Evolutionary conservation across 2,888 invertebrate genomes (phyloP).

Genomic region (Agelastica alni): DNA sequence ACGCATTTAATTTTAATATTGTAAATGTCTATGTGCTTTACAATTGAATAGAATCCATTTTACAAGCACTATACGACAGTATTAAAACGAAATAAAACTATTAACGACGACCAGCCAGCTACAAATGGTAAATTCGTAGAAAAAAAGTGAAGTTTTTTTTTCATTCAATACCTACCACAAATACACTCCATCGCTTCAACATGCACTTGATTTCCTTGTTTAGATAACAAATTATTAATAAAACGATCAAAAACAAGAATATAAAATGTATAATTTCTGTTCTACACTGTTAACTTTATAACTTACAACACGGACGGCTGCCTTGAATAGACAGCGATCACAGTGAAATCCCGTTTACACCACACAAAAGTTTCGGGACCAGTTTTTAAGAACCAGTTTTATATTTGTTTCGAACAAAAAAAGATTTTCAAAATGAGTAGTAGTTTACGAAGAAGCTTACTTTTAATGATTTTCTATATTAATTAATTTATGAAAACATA

Average conservation of each 20-base stretch:
- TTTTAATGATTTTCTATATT: conserved; percentile 33
- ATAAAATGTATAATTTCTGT: conserved; percentile 34
- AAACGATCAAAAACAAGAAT: conserved; percentile 29
- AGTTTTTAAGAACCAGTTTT: conserved; percentile 42
- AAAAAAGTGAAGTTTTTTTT: conserved; percentile 31
- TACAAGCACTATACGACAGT: conserved; percentile 47
- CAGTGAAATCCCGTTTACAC: conserved; percentile 49
- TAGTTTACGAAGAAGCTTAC: conserved; percentile 36
- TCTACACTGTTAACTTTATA: conserved; percentile 47
- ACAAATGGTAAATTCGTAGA: conserved; percentile 43
- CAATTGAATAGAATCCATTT: conserved; percentile 49
- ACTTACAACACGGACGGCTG: conserved; percentile 38
- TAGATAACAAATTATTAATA: conserved; percentile 20
- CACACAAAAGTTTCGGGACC: conserved; percentile 45
- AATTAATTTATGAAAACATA: conserved; percentile 44
- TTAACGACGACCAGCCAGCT: conserved; percentile 43
- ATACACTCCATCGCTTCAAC: conserved; percentile 33
- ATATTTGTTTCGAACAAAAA: conserved; percentile 16
- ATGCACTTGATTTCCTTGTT: conserved; percentile 20
- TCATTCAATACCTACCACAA: conserved; percentile 39
- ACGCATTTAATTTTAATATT: conserved; percentile 7
- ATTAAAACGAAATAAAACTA: conserved; percentile 51
- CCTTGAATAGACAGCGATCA: conserved; percentile 27
- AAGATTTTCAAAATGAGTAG: background rate
- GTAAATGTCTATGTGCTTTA: too few species aligned